Evolutionary conservation across 2,113 vertebrate species (phyloP).

Genomic region (Actinemys pallida): DNA sequence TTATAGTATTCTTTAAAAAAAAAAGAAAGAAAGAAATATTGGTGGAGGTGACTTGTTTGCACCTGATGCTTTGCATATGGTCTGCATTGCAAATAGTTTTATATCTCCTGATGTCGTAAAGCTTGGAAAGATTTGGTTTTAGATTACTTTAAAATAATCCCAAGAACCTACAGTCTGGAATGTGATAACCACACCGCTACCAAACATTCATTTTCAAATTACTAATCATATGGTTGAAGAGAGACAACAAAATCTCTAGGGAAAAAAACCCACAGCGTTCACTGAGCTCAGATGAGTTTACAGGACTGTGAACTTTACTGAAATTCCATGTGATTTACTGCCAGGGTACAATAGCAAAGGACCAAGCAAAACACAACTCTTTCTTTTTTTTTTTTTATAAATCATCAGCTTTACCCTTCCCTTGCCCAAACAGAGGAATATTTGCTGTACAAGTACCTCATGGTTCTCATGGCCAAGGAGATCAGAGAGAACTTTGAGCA

Average conservation of each 20-base stretch:
- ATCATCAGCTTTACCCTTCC: neutral
- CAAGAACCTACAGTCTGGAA: constrained; percentile 10
- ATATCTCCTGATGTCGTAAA: neutral
- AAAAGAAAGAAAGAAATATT: neutral
- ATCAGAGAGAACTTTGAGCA: constrained; percentile 92
- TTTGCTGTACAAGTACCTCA: constrained; percentile 83
- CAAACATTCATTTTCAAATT: neutral
- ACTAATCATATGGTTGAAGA: neutral
- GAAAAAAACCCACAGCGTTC: neutral
- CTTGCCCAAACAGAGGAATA: neutral
- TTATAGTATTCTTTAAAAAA: neutral
- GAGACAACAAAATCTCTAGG: neutral
- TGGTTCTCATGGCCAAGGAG: constrained; percentile 95
- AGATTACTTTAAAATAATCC: constrained; percentile 14
- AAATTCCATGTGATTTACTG: neutral
- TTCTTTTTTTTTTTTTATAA: neutral
- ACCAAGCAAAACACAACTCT: neutral
- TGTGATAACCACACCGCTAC: neutral
- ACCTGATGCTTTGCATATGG: neutral
- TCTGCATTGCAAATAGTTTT: neutral
- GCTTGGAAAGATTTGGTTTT: neutral
- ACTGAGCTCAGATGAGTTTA: neutral
- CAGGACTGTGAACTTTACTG: neutral
- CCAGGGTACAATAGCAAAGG: neutral
- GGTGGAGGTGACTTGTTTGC: neutral